Evolutionary conservation across 2,888 invertebrate genomes (phyloP), one percentile per base, ranked within the genome.

Genomic region (Muscina levida): DNA sequence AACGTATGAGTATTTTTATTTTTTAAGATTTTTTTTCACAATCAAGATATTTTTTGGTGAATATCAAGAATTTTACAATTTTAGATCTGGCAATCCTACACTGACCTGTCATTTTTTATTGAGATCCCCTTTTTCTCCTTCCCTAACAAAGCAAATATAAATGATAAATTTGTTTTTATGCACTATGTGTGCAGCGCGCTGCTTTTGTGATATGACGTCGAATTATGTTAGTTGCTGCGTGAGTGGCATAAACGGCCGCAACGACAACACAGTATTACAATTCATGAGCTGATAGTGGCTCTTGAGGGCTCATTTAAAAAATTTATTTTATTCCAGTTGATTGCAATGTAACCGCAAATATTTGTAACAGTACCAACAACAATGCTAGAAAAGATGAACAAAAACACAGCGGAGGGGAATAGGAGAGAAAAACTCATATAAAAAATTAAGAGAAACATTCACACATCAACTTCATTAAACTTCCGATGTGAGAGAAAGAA

Each of bases 391-490:
- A 51, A 11, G 42, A 67, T 19, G 8, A 53, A 44, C 1, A 31
- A 31, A 31, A 31, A 31, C 31, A 31, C 3, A 31, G 31, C 31
- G 31, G 53, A 17, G 39, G 24, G 31, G 44, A 37, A 62, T 42
- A 39, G 37, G 57, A 72, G 53, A 68, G 31, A 51, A 31, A 42
- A 37, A 42, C n/a, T 17, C n/a, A 56, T 11, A 31, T 31, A 31
- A 31, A 31, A 31, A 31, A 31, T 5, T 5, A 3, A 70, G 65
- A 65, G 53, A 19, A 46, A 65, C 42, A 68, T 75, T 75, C 56
- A 76, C 75, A 75, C 79, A 79, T 75, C 65, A 68, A 75, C 72
- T 79, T 79, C 72, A 79, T 79, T 79, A 65, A 79, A 67, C 51
- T 72, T 68, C 8, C 72, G 53, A 79, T 68, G 66, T 48, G 39